These are phyloP conservation scores for Microcebus griseorufus DNA, from an alignment of 2,113 vertebrate genomes.

Conservation along the genomic window DNA sequence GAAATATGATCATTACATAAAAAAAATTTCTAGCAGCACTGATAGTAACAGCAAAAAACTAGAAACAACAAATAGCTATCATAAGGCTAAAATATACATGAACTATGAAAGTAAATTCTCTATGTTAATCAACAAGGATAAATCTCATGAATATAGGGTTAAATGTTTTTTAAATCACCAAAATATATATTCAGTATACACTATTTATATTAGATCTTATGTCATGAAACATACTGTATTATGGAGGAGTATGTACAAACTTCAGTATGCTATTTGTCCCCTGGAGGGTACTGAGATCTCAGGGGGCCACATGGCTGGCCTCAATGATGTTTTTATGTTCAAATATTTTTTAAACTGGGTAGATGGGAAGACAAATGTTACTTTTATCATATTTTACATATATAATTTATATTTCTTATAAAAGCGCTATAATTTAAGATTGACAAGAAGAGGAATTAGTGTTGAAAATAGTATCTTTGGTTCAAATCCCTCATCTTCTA, in stretches of 20 bases:
- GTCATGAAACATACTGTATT: neutral
- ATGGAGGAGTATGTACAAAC: neutral
- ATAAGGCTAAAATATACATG: neutral
- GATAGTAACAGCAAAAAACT: neutral
- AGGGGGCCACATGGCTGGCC: neutral
- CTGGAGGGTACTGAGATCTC: neutral
- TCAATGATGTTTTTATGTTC: neutral
- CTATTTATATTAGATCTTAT: neutral
- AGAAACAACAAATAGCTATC: neutral
- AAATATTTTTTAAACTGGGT: neutral
- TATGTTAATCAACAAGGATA: neutral
- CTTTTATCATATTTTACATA: neutral
- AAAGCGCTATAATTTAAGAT: neutral
- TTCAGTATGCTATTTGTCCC: neutral
- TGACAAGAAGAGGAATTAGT: neutral
- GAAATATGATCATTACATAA: neutral
- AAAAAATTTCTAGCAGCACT: neutral
- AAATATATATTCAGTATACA: neutral
- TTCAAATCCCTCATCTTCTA: neutral
- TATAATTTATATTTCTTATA: neutral
- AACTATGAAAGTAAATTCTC: neutral
- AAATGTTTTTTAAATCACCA: neutral
- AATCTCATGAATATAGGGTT: neutral
- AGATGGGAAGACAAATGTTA: rapidly evolving
- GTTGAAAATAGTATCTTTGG: neutral